A percentile compares a stretch with the other conserved stretches of the same genome.
phyloP scores from a whole-genome alignment of 2,797 vertebrate genomes.

The Triplophysa yarkandensis region DNA sequence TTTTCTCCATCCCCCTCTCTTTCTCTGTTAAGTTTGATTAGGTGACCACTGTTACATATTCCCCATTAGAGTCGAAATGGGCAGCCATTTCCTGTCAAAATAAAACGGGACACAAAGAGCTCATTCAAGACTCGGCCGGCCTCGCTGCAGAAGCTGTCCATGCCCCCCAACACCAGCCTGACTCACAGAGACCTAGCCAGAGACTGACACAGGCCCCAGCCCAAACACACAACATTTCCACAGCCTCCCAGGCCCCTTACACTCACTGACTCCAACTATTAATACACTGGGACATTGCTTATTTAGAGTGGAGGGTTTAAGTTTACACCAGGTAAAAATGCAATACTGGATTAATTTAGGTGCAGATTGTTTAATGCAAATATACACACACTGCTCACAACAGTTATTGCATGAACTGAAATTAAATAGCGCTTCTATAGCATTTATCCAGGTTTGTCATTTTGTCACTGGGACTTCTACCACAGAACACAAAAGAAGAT shows the following conservation, averaged over 20 bases:
- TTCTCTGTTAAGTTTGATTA: constrained; percentile 82
- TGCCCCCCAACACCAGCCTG: constrained; percentile 52
- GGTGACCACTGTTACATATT: constrained; percentile 91
- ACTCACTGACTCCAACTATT: constrained; percentile 30
- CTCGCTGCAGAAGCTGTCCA: constrained; percentile 26
- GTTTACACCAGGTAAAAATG: constrained; percentile 14
- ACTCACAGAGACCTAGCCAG: constrained; percentile 49
- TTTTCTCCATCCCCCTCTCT: constrained; percentile 47
- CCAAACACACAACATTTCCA: constrained; percentile 65
- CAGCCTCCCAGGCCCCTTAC: constrained; percentile 26
- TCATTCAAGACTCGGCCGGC: constrained; percentile 76
- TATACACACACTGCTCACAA: background rate
- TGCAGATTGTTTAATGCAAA: constrained; percentile 6
- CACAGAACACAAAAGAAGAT: too few species aligned
- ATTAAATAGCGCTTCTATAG: too few species aligned
- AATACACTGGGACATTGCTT: constrained; percentile 2
- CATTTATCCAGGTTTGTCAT: too few species aligned
- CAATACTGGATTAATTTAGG: background rate
- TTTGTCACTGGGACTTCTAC: too few species aligned
- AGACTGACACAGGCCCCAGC: constrained; percentile 41
- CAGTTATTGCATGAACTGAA: too few species aligned
- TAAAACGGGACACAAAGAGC: constrained; percentile 85
- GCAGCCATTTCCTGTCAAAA: constrained; percentile 91
- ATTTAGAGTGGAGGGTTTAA: constrained; percentile 17
- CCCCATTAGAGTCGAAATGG: constrained; percentile 88